A percentile compares a stretch with the other conserved stretches of the same genome.
phyloP scores from a whole-genome alignment of 2,113 vertebrate genomes.

The Jacana jacana region DNA sequence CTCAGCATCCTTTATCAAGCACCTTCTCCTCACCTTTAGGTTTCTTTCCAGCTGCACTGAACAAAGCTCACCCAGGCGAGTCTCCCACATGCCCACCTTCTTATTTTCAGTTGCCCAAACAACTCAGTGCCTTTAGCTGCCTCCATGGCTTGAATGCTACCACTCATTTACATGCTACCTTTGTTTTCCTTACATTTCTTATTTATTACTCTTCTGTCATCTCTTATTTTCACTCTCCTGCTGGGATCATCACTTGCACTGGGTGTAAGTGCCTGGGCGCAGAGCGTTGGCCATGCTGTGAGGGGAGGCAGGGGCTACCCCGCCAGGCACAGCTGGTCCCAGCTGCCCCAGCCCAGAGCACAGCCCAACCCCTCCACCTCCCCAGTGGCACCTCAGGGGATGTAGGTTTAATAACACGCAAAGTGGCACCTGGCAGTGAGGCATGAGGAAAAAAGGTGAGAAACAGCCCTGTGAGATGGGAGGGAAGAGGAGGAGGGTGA shows the following conservation, averaged over 20 bases:
- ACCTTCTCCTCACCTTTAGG: neutral
- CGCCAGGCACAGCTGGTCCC: rapidly evolving
- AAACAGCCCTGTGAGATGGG: rapidly evolving
- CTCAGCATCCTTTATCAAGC: neutral
- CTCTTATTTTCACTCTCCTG: neutral
- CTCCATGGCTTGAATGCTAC: neutral
- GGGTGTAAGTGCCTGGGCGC: rapidly evolving
- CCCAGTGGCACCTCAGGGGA: neutral
- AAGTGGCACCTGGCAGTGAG: rapidly evolving
- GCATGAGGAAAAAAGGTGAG: rapidly evolving
- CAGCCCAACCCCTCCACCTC: neutral
- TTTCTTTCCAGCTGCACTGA: neutral
- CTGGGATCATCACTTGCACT: rapidly evolving
- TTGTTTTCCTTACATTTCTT: neutral
- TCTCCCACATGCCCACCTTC: rapidly evolving
- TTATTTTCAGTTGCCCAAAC: rapidly evolving
- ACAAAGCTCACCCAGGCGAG: neutral
- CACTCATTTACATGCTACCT: neutral
- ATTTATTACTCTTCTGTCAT: neutral
- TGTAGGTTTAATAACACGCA: neutral
- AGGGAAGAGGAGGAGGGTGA: rapidly evolving
- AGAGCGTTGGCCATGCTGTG: rapidly evolving
- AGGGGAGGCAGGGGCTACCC: neutral
- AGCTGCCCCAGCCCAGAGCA: rapidly evolving
- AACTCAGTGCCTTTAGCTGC: neutral